Base-by-base conservation (phyloP, 2,888 invertebrate genomes). In the Acanthoscelides obtectus region DNA sequence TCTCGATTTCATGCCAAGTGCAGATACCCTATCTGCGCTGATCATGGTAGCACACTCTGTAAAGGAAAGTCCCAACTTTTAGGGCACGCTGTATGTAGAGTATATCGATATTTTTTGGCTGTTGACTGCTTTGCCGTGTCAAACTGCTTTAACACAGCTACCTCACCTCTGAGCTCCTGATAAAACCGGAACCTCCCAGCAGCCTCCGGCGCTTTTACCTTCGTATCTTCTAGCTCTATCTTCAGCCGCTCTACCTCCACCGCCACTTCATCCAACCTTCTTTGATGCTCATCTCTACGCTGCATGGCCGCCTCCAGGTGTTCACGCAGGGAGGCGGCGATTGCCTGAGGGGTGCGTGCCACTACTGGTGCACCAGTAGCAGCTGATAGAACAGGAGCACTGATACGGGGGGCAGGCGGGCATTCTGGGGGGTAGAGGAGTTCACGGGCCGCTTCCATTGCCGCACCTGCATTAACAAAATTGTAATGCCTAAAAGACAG, bases 161-260 rank as follows among this genome's bases (percentile, higher is more conserved):
- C 6, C 45, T 45, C 45, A 45, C 45, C 96, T 85, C 82, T 91
- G 82, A 96, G 91, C 87, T 97, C 95, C 89, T 99, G 98, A 89
- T 97, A 98, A 87, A 97, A 94, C 81, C 91, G 88, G 89, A 96
- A 98, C 78, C 94, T 93, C 72, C 92, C 91, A 77, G 95, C 95
- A 71, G 96, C 90, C 73, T 86, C 84, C 20, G 91, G 91, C 71
- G 88, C 89, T 76, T 89, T 88, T 68, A 84, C 81, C 79, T 89
- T 88, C 71, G 87, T 85, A 76, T 91, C 89, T 68, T 90, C 88
- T 75, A 88, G 80, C 78, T 90, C 89, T 77, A 79, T 77, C 6
- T 80, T 78, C 4, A 82, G 77, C 72, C 79, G 76, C 64, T 80
- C 75, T 21, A 88, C 81, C 69, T 88, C 87, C 0, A 80, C 79